Evolutionary conservation across 2,113 vertebrate species (phyloP).

Genomic region (Oenanthe melanoleuca): DNA sequence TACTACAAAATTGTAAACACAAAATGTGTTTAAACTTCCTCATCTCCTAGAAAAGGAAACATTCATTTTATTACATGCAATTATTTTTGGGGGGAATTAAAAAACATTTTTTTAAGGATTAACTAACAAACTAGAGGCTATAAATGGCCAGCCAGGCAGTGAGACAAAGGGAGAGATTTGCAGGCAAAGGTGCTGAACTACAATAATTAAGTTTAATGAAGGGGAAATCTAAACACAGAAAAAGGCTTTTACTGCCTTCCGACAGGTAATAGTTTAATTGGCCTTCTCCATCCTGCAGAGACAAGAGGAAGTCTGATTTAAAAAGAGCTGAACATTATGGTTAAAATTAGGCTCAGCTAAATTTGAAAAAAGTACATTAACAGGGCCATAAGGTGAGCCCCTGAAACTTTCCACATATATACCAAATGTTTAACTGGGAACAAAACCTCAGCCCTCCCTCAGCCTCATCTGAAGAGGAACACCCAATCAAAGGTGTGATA

Average conservation of each 20-base stretch:
- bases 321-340: not conserved
- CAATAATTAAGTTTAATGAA: slow-evolving; percentile 6
- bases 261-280: not conserved
- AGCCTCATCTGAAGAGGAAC: not conserved
- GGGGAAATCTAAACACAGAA: not conserved
- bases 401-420: not conserved
- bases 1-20: not conserved
- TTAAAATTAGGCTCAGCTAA: not conserved
- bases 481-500: not conserved
- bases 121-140: not conserved
- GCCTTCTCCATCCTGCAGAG: not conserved
- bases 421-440: not conserved
- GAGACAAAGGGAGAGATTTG: not conserved
- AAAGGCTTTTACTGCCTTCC: not conserved
- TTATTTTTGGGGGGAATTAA: not conserved
- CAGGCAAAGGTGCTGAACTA: not conserved
- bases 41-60: not conserved
- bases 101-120: not conserved
- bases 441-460: not conserved
- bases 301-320: not conserved
- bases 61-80: not conserved
- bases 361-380: not conserved
- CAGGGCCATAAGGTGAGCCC: not conserved
- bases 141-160: not conserved
- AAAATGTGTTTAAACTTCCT: not conserved